Evolutionary conservation across 2,888 invertebrate species (phyloP), one percentile per base, ranked within the genome.

Genomic region (Thysanoteuthis rhombus): DNA sequence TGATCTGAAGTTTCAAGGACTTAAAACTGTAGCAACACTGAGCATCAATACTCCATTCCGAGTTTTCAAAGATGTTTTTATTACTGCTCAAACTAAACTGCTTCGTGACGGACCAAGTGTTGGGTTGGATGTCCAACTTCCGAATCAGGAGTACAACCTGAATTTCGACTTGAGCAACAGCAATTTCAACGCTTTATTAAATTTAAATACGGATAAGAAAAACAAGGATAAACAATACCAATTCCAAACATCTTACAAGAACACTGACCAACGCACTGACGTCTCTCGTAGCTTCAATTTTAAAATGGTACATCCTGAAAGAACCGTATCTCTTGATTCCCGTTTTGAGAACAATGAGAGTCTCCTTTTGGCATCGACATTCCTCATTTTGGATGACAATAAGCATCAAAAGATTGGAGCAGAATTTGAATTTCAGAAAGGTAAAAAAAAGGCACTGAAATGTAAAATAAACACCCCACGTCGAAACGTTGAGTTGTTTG

Each of bases 401-500:
- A 75, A 75, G n/a, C n/a, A n/a, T 16, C 75, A 75, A 4, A 75
- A 75, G 16, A 36, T 75, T 4, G 75, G 75, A 1, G 12, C 36
- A 12, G 75, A 75, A 75, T 16, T 75, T 16, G n/a, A n/a, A 16
- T n/a, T 75, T 12, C 39, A 91, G 28, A 89, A 94, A 42, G 58
- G 90, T 6, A 93, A 92, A 1, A 91, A 93, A 52, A 90, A 92
- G n/a, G 8, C 93, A 89, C 12, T 93, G 92, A 22, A 75, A 39
- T 39, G 92, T 25, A 40, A 38, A 93, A 52, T 92, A 94, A 90
- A 90, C 92, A 47, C 90, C 47, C 96, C 96, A 36, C 94, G 94
- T 89, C 95, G 96, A 91, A 95, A 95, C 45, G 94, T 96, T 38
- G 95, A 96, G 93, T 93, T 95, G 28, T 93, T 94, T 45, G 95